These are phyloP conservation scores for Myopa testacea DNA, from an alignment of 2,888 invertebrate genomes.

Conservation along the genomic window DNA sequence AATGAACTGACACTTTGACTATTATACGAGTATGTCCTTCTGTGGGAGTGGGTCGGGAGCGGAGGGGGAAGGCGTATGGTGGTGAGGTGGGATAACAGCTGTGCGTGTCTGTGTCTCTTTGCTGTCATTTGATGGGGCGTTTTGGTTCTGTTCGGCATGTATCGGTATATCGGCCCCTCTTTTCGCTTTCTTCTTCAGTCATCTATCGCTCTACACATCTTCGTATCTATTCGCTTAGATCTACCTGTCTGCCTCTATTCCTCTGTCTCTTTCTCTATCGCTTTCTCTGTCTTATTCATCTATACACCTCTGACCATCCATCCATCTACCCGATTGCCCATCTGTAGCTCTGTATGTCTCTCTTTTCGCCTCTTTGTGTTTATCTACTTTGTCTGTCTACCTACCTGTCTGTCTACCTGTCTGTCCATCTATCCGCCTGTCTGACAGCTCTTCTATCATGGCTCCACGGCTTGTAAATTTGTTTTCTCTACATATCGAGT, in stretches of 20 bases:
- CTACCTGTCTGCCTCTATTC: neutral
- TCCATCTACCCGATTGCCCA: neutral
- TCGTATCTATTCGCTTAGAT: neutral
- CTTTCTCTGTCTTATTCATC: neutral
- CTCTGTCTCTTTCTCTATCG: neutral
- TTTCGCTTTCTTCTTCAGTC: no score
- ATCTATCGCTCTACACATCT: no score
- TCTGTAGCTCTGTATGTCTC: neutral
- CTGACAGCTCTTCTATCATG: neutral
- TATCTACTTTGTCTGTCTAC: neutral
- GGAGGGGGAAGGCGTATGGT: no score
- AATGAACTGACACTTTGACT: neutral
- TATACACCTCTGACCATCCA: neutral
- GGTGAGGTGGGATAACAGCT: no score
- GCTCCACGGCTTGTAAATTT: neutral
- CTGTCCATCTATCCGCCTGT: neutral
- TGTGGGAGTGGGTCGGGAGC: neutral
- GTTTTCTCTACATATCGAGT: constrained; percentile 24
- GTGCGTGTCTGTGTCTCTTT: neutral
- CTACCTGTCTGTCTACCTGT: neutral
- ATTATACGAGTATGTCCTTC: neutral
- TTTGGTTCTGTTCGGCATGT: neutral
- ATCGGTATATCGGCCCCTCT: no score
- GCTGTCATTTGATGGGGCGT: neutral
- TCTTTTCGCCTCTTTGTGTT: neutral